phyloP scores from a whole-genome alignment of 30 jellyfish, hydroid and myxozoan genomes.

The Aurelia aurita region DNA sequence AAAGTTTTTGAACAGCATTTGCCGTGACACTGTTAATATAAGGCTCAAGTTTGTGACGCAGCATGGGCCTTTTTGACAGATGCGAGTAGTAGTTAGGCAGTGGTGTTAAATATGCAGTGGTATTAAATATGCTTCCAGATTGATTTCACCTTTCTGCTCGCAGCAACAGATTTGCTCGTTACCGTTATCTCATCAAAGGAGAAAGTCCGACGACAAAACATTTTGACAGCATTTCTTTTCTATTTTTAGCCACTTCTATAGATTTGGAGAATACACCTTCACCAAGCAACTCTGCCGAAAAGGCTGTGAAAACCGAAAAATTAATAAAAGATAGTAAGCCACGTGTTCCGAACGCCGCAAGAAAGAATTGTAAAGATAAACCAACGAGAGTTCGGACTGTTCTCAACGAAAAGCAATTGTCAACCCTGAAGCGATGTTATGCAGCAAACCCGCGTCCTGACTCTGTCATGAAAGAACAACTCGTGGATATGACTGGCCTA shows the following conservation, averaged over 20 bases:
- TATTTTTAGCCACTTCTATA: constrained; percentile 13
- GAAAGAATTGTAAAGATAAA: constrained; percentile 48
- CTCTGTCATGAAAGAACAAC: constrained; percentile 82
- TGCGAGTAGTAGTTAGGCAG: no score
- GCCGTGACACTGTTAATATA: no score
- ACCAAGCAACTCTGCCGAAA: constrained; percentile 20
- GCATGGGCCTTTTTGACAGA: no score
- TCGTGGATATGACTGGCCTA: constrained; percentile 86
- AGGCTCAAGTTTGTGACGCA: no score
- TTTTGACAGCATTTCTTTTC: background rate
- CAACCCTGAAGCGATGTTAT: constrained; percentile 83
- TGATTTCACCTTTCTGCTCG: no score
- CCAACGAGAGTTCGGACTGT: constrained; percentile 91
- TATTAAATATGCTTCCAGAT: no score
- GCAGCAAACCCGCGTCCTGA: constrained; percentile 93
- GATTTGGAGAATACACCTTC: constrained; percentile 38
- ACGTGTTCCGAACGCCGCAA: constrained; percentile 6
- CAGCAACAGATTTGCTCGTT: no score
- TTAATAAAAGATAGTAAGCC: constrained; percentile 15
- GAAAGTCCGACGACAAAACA: background rate
- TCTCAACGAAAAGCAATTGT: constrained; percentile 75
- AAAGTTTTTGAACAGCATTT: no score
- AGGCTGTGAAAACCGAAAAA: constrained; percentile 22
- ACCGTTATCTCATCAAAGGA: no score
- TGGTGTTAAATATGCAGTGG: no score